A percentile compares a stretch with the other conserved stretches of the same genome.
Conservation (phyloP, 2,888 invertebrate species). For the Leptogaster cylindrica region DNA sequence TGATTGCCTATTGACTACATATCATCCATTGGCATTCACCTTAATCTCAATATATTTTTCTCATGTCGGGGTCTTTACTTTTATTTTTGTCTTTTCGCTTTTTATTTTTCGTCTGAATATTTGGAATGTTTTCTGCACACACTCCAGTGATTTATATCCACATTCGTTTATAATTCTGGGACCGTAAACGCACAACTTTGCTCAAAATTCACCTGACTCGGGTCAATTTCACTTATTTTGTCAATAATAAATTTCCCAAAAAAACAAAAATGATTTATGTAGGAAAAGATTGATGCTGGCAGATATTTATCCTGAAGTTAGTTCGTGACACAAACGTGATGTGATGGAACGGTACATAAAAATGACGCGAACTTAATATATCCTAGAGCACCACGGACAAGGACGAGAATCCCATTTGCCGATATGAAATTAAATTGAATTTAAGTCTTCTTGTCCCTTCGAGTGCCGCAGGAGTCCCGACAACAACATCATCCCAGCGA, state of each 20-base stretch:
- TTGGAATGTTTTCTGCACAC: too few species aligned
- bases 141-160: not conserved
- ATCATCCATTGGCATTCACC: too few species aligned
- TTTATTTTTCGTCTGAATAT: too few species aligned
- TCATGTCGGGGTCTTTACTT: too few species aligned
- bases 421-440: slow-evolving; percentile 15
- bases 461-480: too few species aligned
- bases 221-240: too few species aligned
- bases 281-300: slow-evolving; percentile 10
- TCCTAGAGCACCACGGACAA: not conserved
- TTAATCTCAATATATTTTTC: too few species aligned
- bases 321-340: not conserved
- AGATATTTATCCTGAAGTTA: not conserved
- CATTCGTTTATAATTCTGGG: not conserved
- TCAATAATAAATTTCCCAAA: too few species aligned
- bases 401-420: not conserved
- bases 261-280: slow-evolving; percentile 18
- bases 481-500: too few species aligned
- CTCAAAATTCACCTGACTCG: not conserved
- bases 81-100: too few species aligned
- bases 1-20: slow-evolving; percentile 41
- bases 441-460: too few species aligned
- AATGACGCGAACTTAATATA: slow-evolving; percentile 16
- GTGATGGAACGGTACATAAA: not conserved
- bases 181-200: not conserved